Evolutionary conservation across 2,113 vertebrate species (phyloP), one percentile per base, ranked within the genome.

Genomic region (Ictalurus furcatus): DNA sequence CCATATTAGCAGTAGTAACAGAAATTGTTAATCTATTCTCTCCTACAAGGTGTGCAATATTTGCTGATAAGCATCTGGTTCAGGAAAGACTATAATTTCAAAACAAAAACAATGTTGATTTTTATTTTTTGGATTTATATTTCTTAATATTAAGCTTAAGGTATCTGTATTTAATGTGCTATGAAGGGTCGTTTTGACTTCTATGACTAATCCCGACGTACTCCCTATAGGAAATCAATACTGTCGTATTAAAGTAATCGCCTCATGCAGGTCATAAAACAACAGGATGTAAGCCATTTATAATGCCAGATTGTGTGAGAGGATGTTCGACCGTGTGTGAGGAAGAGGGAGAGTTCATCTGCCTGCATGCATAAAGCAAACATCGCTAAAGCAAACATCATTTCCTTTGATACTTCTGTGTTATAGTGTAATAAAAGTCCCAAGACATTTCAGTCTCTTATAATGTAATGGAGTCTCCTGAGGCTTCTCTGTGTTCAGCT

Each of bases 231-330:
- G 58, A 88, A 74, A 88, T 88, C 87, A 88, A 88, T 88, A 88
- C 84, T 11, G 37, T 34, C 78, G 61, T 81, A 65, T 87, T 87
- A 87, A 69, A 87, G 61, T 82, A 87, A 87, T 87, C 69, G 86
- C 90, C 63, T 85, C 85, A 19, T 89, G 84, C 86, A 52, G 40
- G 79, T 82, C 90, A 90, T 88, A 87, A 89, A 89, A 81, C 74
- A 67, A 40, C 61, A 80, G 61, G 85, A 65, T 85, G 85, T 76
- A 67, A 80, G 56, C 48, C 84, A 44, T 85, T 91, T 82, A 89
- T 89, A 85, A 88, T 65, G 65, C 63, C 73, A 37, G 54, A 54
- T 17, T 81, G 74, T 44, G 71, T 76, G 13, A 59, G 76, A 56
- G 74, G 52, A 30, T 59, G 30, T 59, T 56, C 19, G n/a, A 4